Evolutionary conservation across 2,888 invertebrate genomes (phyloP).

Genomic region (Cotesia congregata): DNA sequence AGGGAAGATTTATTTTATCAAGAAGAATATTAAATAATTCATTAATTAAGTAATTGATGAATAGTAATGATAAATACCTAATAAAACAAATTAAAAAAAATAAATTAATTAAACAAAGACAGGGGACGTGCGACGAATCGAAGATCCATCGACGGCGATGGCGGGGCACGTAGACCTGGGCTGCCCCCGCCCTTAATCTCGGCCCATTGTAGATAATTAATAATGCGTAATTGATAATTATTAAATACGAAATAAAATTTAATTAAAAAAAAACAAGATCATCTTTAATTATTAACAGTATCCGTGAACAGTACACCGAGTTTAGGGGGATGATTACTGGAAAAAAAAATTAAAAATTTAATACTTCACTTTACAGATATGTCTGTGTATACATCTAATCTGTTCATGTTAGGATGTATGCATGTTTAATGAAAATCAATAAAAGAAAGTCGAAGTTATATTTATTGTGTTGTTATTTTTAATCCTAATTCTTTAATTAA

Average conservation of each 20-base stretch:
- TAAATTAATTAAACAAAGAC: slow-evolving; percentile 38
- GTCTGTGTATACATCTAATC: slow-evolving; percentile 66
- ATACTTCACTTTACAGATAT: slow-evolving; percentile 53
- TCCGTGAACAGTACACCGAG: slow-evolving; percentile 54
- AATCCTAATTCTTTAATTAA: neutral
- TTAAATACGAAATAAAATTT: slow-evolving; percentile 43
- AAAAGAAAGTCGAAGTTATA: slow-evolving; percentile 61
- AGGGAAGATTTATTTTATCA: slow-evolving; percentile 3
- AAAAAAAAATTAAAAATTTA: slow-evolving; percentile 24
- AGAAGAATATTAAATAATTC: slow-evolving; percentile 4
- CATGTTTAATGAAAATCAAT: slow-evolving; percentile 65
- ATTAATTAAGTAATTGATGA: neutral
- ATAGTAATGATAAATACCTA: slow-evolving; percentile 28
- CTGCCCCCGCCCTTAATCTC: slow-evolving; percentile 69
- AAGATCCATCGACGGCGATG: slow-evolving; percentile 65
- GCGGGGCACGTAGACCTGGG: slow-evolving; percentile 70
- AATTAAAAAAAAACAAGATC: slow-evolving; percentile 40
- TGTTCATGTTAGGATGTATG: slow-evolving; percentile 69
- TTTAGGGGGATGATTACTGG: slow-evolving; percentile 53
- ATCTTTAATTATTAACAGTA: slow-evolving; percentile 49
- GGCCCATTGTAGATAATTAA: slow-evolving; percentile 71
- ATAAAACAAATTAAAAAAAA: slow-evolving; percentile 31
- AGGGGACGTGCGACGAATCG: slow-evolving; percentile 66
- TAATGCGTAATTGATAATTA: slow-evolving; percentile 61
- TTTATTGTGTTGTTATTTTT: slow-evolving; percentile 37